Conservation (phyloP, 1,140 invertebrate genomes). For the Danaus melanippus region DNA sequence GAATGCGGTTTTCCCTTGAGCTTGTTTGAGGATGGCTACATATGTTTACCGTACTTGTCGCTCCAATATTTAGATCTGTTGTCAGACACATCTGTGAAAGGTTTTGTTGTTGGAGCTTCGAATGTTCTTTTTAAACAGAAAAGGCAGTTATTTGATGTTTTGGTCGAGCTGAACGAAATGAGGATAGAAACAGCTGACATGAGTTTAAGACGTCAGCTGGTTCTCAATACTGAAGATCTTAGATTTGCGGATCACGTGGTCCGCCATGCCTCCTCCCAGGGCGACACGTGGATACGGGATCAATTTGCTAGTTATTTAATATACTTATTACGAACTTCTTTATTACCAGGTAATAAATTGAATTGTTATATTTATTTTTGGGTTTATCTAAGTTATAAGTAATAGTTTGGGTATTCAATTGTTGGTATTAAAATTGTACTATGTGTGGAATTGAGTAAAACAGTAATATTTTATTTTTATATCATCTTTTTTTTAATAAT, state of each 20-base stretch:
- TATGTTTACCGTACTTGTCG: constrained; percentile 97
- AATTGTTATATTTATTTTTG: constrained; percentile 4
- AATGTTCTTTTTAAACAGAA: constrained; percentile 98
- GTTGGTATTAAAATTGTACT: no score
- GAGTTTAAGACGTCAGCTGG: constrained; percentile 85
- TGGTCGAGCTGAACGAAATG: constrained; percentile 91
- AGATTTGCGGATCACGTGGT: constrained; percentile 96
- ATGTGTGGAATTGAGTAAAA: no score
- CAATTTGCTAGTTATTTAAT: constrained; percentile 95
- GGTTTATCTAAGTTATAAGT: not conserved
- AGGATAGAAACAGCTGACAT: constrained; percentile 91
- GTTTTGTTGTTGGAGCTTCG: constrained; percentile 96
- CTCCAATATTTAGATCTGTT: constrained; percentile 95
- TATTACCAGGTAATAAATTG: constrained; percentile 77
- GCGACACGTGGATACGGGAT: constrained; percentile 93
- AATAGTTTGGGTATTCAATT: no score
- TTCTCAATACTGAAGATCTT: constrained; percentile 94
- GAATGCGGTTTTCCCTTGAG: constrained; percentile 90
- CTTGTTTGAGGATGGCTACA: constrained; percentile 93
- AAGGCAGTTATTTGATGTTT: constrained; percentile 91
- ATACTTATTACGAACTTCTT: constrained; percentile 86
- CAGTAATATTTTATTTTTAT: not conserved
- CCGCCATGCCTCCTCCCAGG: constrained; percentile 85
- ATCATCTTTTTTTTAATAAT: not conserved
- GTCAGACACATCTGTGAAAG: constrained; percentile 88